phyloP scores from a whole-genome alignment of 2,888 invertebrate species.

The Cryptosula pallasiana region DNA sequence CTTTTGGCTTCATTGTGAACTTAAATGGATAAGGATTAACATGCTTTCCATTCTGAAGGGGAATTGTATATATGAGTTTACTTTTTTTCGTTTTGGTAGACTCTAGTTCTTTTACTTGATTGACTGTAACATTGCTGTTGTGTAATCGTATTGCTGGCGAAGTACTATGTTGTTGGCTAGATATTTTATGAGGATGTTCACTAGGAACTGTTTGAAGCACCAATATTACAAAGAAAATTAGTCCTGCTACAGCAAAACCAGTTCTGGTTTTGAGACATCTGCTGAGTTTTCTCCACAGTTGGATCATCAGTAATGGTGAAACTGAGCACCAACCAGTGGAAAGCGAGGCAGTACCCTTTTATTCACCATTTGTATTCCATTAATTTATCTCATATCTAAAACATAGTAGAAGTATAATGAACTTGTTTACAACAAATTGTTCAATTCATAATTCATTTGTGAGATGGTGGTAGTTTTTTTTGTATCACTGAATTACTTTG shows the following conservation, averaged over 20 bases:
- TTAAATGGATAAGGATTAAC: slow-evolving; percentile 22
- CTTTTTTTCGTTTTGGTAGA: background rate
- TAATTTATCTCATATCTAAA: too few species aligned
- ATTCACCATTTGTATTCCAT: too few species aligned
- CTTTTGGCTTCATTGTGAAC: background rate
- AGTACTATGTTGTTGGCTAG: background rate
- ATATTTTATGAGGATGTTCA: background rate
- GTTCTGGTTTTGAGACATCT: background rate
- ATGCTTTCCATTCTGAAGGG: background rate
- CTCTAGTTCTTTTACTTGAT: background rate
- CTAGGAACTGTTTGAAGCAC: background rate
- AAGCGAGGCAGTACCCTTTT: too few species aligned
- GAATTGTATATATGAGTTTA: background rate
- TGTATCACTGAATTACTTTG: too few species aligned
- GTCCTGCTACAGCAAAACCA: background rate
- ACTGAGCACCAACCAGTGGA: too few species aligned
- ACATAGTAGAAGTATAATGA: too few species aligned
- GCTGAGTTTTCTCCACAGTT: background rate
- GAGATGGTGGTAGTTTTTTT: too few species aligned
- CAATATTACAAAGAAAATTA: background rate
- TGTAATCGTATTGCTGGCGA: background rate
- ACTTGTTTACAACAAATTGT: too few species aligned
- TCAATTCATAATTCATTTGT: too few species aligned
- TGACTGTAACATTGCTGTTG: background rate
- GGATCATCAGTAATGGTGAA: background rate